phyloP scores from a whole-genome alignment of 2,113 vertebrate species.

The Polyodon spathula region DNA sequence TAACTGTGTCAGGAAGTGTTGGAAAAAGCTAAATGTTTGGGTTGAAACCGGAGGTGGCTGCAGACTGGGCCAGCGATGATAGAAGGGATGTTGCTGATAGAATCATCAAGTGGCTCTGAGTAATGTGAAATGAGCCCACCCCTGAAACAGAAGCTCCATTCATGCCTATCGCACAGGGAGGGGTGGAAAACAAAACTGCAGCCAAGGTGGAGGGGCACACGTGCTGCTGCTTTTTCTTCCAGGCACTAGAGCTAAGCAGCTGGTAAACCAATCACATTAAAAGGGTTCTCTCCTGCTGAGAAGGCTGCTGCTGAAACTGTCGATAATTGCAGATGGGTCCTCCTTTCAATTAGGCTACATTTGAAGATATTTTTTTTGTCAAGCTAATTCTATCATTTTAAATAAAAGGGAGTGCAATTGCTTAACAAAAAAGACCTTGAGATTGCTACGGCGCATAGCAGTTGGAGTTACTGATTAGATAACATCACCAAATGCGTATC shows the following conservation, averaged over 20 bases:
- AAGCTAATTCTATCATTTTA: not conserved
- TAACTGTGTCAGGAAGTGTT: conserved; percentile 22
- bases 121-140: conserved; percentile 17
- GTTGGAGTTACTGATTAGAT: no score
- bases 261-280: conserved; percentile 11
- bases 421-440: no score
- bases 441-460: no score
- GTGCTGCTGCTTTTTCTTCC: not conserved
- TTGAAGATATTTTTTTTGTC: not conserved
- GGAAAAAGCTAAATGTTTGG: conserved; percentile 22
- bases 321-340: conserved; percentile 1
- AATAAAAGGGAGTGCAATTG: not conserved
- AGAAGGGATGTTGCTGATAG: not conserved
- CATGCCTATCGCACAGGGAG: conserved; percentile 1
- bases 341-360: conserved; percentile 5
- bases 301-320: not conserved
- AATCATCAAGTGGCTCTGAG: conserved; percentile 18
- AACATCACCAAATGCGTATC: no score
- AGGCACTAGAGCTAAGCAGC: conserved; percentile 9
- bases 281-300: conserved; percentile 4
- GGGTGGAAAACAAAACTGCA: conserved; percentile 8
- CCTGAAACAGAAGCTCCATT: conserved; percentile 17
- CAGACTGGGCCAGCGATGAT: conserved; percentile 14
- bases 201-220: conserved; percentile 9
- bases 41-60: conserved; percentile 8